Base-by-base conservation (phyloP, 2,888 invertebrate species). In the Lasioglossum villosulum region DNA sequence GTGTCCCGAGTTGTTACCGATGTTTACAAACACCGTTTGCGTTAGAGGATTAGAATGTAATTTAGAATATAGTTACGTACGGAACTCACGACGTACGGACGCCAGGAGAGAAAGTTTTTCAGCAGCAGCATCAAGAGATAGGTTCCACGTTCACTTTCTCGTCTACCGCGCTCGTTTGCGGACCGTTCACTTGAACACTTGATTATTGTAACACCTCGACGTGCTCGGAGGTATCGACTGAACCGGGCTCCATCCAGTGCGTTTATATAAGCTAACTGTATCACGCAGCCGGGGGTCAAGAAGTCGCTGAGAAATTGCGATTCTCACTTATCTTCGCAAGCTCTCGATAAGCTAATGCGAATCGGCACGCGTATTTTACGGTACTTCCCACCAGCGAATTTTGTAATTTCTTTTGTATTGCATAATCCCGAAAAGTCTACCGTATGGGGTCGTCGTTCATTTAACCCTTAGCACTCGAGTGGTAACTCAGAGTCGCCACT, bases 261-360 rank as follows among this genome's bases (percentile, higher is more conserved):
- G 78, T 91, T 91, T 90, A 90, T 91, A 90, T 90, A 90, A 82
- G 79, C 81, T 30, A 39, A 12, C 23, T 82, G 78, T 89, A 90
- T 86, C 80, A 42, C 42, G 10, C 27, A 19, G 52, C 4, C 63
- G 59, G 68, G 81, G 86, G 89, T 90, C 90, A 89, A 86, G 78
- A 80, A 84, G 42, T 79, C 27, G 6, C 8, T 23, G 34, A 48
- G 39, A 71, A 37, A 59, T 45, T n/a, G 10, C 23, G 1, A 8
- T 23, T 75, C 66, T 56, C 45, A 68, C 34, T 73, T 82, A 87
- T 87, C 83, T 63, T 16, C 12, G 2, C 0, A 12, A n/a, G 0
- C 70, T 30, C 16, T 30, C 56, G 63, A n/a, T 63, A 59, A 34
- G 27, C 27, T 19, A 12, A 14, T 59, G 12, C 34, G 63, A 2